A percentile compares a stretch with the other conserved stretches of the same genome.
These are phyloP conservation scores for Drosophila albomicans DNA, from an alignment of 1,140 invertebrate species.

Conservation along the genomic window DNA sequence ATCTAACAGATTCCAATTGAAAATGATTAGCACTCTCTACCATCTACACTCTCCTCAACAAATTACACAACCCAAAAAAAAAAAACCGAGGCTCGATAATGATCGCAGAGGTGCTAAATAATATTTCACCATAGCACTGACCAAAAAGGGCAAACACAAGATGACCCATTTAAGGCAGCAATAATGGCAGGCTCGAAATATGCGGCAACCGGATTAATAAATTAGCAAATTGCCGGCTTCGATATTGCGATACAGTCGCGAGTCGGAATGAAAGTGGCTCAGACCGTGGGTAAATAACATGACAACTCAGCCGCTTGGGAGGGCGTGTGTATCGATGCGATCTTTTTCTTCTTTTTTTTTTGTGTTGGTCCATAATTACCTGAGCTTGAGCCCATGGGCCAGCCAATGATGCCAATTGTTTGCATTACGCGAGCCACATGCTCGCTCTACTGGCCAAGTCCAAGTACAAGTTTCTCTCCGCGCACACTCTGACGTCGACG, in stretches of 20 bases:
- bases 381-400: constrained; percentile 30
- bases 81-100: neutral
- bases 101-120: constrained; percentile 59
- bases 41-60: neutral
- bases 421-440: constrained; percentile 40
- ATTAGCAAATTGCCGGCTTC: constrained; percentile 69
- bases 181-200: constrained; percentile 63
- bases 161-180: constrained; percentile 47
- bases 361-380: constrained; percentile 29
- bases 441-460: constrained; percentile 53
- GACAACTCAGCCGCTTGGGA: constrained; percentile 47
- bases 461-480: constrained; percentile 70
- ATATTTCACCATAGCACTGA: constrained; percentile 47
- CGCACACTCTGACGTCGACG: constrained; percentile 4
- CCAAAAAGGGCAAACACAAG: constrained; percentile 49
- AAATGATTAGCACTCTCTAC: constrained; percentile 23
- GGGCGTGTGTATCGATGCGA: constrained; percentile 55
- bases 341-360: neutral
- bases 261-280: constrained; percentile 68
- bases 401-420: constrained; percentile 79
- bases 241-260: constrained; percentile 45
- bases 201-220: constrained; percentile 78
- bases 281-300: constrained; percentile 53
- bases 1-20: constrained; percentile 23
- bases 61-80: constrained; percentile 13